phyloP scores from a whole-genome alignment of 2,113 vertebrate species.

The Noturus placidus region DNA sequence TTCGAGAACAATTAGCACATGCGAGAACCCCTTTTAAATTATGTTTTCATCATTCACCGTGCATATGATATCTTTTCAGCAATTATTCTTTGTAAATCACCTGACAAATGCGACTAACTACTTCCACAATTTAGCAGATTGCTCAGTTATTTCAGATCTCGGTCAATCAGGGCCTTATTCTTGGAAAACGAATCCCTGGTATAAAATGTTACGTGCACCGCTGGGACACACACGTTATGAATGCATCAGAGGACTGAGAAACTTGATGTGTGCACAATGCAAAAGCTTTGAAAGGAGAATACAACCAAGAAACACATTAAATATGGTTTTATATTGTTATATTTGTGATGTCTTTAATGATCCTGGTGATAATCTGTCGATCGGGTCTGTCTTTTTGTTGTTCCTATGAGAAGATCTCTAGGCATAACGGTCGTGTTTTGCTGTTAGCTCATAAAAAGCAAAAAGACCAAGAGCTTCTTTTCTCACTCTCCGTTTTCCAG shows the following conservation, averaged over 20 bases:
- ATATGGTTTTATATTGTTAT: background rate
- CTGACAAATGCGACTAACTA: background rate
- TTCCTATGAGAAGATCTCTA: background rate
- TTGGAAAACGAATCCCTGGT: background rate
- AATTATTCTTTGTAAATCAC: background rate
- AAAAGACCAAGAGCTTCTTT: background rate
- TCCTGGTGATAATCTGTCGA: background rate
- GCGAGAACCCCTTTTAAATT: background rate
- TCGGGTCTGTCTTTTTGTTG: background rate
- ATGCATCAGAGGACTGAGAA: background rate
- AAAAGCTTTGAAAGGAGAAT: background rate
- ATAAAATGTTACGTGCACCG: background rate
- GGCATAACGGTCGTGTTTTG: background rate
- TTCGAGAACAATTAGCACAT: background rate
- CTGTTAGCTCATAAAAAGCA: background rate
- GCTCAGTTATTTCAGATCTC: background rate
- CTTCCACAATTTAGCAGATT: slow-evolving; percentile 1
- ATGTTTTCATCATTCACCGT: background rate
- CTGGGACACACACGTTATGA: background rate
- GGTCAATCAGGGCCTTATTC: slow-evolving; percentile 3
- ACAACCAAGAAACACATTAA: background rate
- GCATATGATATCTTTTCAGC: background rate
- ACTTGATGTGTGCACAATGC: background rate
- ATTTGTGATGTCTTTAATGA: background rate
- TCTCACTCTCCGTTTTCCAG: background rate